Base-by-base conservation (phyloP, 2,797 vertebrate genomes). In the Cyclopterus lumpus region DNA sequence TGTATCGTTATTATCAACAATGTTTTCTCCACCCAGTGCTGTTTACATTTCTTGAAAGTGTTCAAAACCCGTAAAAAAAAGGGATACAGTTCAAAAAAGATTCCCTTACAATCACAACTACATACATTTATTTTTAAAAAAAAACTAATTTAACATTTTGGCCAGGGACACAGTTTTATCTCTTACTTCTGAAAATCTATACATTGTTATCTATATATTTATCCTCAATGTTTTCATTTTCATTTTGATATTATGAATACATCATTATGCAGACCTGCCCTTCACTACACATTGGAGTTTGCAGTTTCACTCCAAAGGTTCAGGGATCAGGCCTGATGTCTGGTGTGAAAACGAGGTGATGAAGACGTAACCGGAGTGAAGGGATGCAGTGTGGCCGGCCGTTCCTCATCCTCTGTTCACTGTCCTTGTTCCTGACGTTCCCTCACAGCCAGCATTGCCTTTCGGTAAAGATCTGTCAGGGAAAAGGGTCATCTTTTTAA, bases 381-480 rank as follows among this genome's bases (percentile, higher is more conserved):
- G 76, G 48, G 68, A 4, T 69, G 80, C 24, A 64, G 20, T 54
- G 26, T 59, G 69, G 20, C 11, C 5, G 6, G 1, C 22, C 24
- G 26, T 26, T 28, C 16, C 42, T 65, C 63, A 22, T 83, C 76
- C 22, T 76, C 53, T 40, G 9, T 38, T 91, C 84, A 85, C 74
- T 91, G 85, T 63, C 84, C 82, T 82, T 92, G 91, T 74, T 93
- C 91, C 86, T 96, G 95, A 68, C 94, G 93, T 78, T 94, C 93
- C 94, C 95, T 96, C 83, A 96, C 90, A 81, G 95, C 94, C 90
- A 94, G 87, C 82, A 97, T 95, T 48, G 96, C 96, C 93, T 95
- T 95, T 86, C 94, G 87, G 92, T 97, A 96, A 76, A 97, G 95
- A 92, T 96, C 96, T 97, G 79, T 67, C 51, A 82, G 75, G 77